phyloP scores from a whole-genome alignment of 2,888 invertebrate species.

The Pardosa pseudoannulata region DNA sequence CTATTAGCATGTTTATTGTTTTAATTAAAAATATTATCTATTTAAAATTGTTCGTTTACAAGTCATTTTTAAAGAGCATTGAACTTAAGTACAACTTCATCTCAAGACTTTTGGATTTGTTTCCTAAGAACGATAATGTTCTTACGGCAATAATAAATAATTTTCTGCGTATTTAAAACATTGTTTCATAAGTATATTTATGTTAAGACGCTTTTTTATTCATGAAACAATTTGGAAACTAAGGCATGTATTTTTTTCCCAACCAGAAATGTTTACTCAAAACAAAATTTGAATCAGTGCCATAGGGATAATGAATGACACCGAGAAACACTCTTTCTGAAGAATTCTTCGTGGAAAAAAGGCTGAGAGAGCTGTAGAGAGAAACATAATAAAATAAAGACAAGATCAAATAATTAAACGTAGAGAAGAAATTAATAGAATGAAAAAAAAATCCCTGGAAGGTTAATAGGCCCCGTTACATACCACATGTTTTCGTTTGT shows the following conservation, averaged over 20 bases:
- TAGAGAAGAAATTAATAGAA: slow-evolving; percentile 52
- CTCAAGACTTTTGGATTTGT: too few relatives aligned
- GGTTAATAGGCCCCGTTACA: slow-evolving; percentile 49
- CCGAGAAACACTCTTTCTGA: background rate
- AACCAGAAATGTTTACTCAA: background rate
- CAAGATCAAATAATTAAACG: slow-evolving; percentile 36
- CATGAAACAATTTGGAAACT: background rate
- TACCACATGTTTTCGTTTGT: slow-evolving; percentile 64
- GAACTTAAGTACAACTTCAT: too few relatives aligned
- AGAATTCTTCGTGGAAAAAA: background rate
- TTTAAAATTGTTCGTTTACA: too few relatives aligned
- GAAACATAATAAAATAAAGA: slow-evolving; percentile 22
- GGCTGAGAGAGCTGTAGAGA: background rate
- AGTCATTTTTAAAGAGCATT: too few relatives aligned
- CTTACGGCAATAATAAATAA: too few relatives aligned
- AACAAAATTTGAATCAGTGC: slow-evolving; percentile 15
- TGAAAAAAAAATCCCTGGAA: slow-evolving; percentile 28
- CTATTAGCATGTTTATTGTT: too few relatives aligned
- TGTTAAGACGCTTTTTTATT: background rate
- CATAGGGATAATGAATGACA: background rate
- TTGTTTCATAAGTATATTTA: background rate
- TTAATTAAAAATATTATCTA: too few relatives aligned
- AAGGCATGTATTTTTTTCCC: background rate
- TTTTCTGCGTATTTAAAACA: background rate
- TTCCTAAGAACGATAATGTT: too few relatives aligned